Conservation (phyloP, 2,888 invertebrate genomes). For the Drosophila atripex region DNA sequence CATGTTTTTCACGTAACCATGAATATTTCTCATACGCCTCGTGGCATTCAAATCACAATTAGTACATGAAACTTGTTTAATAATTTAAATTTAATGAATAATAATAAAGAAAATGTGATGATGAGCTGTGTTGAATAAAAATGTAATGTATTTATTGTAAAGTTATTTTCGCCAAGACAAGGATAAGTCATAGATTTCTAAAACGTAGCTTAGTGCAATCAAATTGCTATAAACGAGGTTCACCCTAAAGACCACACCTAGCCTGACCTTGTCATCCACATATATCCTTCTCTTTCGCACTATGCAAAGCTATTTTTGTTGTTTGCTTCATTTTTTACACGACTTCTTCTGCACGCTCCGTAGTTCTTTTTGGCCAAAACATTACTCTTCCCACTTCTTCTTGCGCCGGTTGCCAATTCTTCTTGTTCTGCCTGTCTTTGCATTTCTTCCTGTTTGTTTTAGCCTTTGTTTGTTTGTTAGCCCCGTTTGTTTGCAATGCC, state of each 20-base stretch:
- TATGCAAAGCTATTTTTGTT: slow-evolving; percentile 60
- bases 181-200: too few relatives aligned
- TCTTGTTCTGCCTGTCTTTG: slow-evolving; percentile 12
- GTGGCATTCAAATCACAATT: too few relatives aligned
- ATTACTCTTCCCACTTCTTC: slow-evolving; percentile 11
- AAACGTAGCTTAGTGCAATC: too few relatives aligned
- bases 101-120: too few relatives aligned
- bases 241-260: slow-evolving; percentile 31
- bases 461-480: slow-evolving; percentile 14
- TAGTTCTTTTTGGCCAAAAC: slow-evolving; percentile 42
- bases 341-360: slow-evolving; percentile 28
- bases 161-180: too few relatives aligned
- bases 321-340: slow-evolving; percentile 63
- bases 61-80: too few relatives aligned
- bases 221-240: not conserved
- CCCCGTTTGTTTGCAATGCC: not conserved
- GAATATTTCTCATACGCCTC: not conserved
- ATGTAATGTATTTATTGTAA: too few relatives aligned
- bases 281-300: slow-evolving; percentile 10
- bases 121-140: too few relatives aligned
- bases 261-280: slow-evolving; percentile 11
- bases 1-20: not conserved
- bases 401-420: slow-evolving; percentile 20
- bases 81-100: too few relatives aligned
- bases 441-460: slow-evolving; percentile 24